phyloP scores from a whole-genome alignment of 2,797 vertebrate species.

The Spinus pinus region DNA sequence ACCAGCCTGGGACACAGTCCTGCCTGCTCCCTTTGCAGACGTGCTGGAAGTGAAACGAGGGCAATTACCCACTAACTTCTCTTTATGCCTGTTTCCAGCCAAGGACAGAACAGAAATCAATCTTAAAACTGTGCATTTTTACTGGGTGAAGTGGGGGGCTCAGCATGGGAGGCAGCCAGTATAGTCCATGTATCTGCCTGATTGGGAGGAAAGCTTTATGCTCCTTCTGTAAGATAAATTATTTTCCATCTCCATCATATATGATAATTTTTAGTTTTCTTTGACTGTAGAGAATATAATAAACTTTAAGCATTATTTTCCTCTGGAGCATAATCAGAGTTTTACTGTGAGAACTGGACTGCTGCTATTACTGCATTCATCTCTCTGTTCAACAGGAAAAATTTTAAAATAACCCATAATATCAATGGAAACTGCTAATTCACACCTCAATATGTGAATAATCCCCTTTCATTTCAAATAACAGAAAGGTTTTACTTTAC shows the following conservation, averaged over 20 bases:
- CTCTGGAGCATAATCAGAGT: neutral
- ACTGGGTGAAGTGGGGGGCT: neutral
- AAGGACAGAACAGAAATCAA: neutral
- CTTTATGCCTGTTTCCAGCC: neutral
- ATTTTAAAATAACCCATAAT: neutral
- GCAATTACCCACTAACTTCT: neutral
- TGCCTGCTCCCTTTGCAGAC: neutral
- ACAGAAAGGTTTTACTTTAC: neutral
- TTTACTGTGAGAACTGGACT: neutral
- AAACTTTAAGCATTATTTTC: neutral
- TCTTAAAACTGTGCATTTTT: neutral
- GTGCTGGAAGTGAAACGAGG: neutral
- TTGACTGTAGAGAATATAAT: neutral
- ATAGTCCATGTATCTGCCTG: neutral
- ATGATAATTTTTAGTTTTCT: neutral
- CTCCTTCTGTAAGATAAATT: neutral
- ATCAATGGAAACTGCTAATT: neutral
- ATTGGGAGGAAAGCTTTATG: neutral
- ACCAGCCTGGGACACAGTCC: neutral
- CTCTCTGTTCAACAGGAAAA: neutral
- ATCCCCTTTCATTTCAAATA: neutral
- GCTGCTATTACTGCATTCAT: neutral
- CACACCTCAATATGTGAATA: neutral
- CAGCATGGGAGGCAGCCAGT: fast-evolving
- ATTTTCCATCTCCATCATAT: neutral